Base-by-base conservation (phyloP, 2,113 vertebrate genomes). In the Crotalus viridis region DNA sequence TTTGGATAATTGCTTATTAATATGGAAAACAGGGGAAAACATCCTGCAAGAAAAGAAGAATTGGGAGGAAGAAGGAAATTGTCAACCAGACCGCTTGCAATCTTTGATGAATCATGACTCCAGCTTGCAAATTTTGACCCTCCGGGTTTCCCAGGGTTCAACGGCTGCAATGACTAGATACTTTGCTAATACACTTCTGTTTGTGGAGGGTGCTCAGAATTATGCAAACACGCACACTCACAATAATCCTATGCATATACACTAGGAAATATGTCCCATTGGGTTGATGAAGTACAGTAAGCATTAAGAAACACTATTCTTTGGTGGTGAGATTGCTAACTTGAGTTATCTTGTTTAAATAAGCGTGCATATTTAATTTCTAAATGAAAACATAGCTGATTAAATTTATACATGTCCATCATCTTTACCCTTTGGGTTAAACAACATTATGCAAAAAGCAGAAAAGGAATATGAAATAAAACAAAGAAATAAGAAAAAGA, bases 61-160 rank as follows among this genome's bases (percentile, higher is more conserved):
- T 86, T 87, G 51, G 46, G 48, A 94, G 51, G 5, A 85, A 5
- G 43, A 52, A 87, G 88, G 87, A 91, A 81, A 90, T 81, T 57
- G 52, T 91, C 61, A 46, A 48, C 7, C 55, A 57, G 93, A 93
- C 85, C 92, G 59, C 87, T 81, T 88, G 33, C 7, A 89, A 59
- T 5, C 54, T 92, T 57, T 91, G 90, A 85, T 85, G 61, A 91
- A 92, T 91, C 69, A 57, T 24, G 92, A 33, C 46, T 91, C 92
- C 39, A 61, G 56, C 5, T 95, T 19, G 86, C 57, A 94, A 90
- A n/a, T 48, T 89, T 87, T 93, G 51, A 26, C 43, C 88, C 88
- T 85, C 59, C 55, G 87, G 91, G 69, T 92, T 94, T 94, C 90
- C 54, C 85, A 90, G 88, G 85, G 69, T 93, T 88, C 22, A 21